phyloP scores from a whole-genome alignment of 2,113 vertebrate species.

The Mustelus asterias region DNA sequence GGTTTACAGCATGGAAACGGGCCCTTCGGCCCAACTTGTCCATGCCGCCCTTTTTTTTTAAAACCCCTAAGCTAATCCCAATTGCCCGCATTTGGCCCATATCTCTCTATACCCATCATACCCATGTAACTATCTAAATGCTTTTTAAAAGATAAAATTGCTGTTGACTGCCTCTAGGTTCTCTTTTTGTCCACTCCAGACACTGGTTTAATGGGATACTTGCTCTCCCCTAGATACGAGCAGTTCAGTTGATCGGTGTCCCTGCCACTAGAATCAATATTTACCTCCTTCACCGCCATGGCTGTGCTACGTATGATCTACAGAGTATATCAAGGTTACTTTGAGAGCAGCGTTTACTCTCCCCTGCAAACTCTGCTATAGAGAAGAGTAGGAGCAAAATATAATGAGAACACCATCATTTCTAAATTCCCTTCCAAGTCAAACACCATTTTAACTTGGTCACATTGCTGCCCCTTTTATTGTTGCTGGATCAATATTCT shows the following conservation, averaged over 20 bases:
- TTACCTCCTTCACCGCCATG: neutral
- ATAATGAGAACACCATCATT: neutral
- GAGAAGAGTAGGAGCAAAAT: neutral
- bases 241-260: neutral
- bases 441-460: neutral
- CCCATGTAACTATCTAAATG: no score
- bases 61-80: no score
- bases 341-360: neutral
- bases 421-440: neutral
- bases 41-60: no score
- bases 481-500: neutral
- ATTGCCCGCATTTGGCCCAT: no score
- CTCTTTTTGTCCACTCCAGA: no score
- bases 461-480: neutral
- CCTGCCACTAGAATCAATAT: neutral
- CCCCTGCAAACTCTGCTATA: neutral
- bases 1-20: no score
- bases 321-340: neutral
- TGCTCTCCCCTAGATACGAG: neutral
- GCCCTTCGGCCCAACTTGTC: no score
- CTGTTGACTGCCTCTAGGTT: no score
- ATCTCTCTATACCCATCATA: no score
- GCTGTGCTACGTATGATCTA: neutral
- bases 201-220: neutral
- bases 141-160: no score